phyloP scores from a whole-genome alignment of 92 coral and sea anemone species.

The Paragorgia papillata region DNA sequence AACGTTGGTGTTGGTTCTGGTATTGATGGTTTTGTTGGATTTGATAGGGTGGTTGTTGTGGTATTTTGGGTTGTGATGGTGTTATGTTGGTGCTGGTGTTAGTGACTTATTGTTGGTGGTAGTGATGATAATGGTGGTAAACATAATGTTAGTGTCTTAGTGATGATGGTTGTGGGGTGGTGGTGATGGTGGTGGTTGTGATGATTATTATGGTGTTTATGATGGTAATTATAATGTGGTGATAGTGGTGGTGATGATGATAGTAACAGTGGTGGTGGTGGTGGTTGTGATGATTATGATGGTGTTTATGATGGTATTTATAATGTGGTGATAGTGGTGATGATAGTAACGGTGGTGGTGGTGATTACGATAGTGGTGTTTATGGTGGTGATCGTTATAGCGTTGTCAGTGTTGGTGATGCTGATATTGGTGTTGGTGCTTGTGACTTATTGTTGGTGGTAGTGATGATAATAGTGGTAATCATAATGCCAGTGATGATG shows the following conservation, averaged over 20 bases:
- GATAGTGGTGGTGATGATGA: background rate
- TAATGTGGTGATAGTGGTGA: background rate
- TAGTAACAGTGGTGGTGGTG: background rate
- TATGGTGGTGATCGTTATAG: background rate
- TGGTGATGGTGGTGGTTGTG: too few relatives aligned
- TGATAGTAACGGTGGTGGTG: background rate
- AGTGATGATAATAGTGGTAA: background rate
- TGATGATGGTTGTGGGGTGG: too few relatives aligned
- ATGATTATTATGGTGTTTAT: too few relatives aligned
- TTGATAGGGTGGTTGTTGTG: too few relatives aligned
- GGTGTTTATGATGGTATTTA: background rate
- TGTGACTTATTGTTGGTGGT: background rate
- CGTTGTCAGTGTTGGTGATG: background rate
- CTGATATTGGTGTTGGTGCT: background rate
- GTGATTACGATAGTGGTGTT: background rate
- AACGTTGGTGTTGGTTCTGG: too few relatives aligned
- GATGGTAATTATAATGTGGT: too few relatives aligned
- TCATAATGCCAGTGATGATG: background rate
- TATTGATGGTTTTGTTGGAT: too few relatives aligned
- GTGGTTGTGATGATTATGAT: background rate
- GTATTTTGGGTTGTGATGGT: too few relatives aligned
- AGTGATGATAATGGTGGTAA: background rate
- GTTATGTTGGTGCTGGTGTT: background rate
- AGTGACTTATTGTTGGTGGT: background rate
- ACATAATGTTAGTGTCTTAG: background rate